Base-by-base conservation (phyloP, 2,113 vertebrate species). In the Fregetta grallaria region DNA sequence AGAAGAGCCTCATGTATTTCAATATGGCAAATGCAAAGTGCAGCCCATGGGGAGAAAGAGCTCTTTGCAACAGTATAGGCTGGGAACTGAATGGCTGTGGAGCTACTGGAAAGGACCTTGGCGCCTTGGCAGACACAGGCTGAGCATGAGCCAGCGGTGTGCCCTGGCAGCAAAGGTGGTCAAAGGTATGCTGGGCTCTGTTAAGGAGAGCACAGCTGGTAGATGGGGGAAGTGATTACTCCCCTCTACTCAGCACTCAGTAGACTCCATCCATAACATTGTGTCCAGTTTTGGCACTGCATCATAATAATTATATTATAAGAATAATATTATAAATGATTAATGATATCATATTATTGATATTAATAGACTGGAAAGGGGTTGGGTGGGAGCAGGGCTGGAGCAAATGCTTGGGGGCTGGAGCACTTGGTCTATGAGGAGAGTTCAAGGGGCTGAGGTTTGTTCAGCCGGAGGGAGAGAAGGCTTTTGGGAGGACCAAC, bases 381-480 rank as follows among this genome's bases (percentile, higher is more conserved):
- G 27, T 72, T 1, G 3, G 1, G 13, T 3, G 2, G 6, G 15
- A 2, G 6, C 29, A 59, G 27, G 16, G 70, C 36, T 71, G 36
- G 36, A 63, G 9, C 13, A 58, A 8, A 11, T 15, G 6, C 55
- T 62, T 67, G 19, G 47, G 19, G 6, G 2, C 20, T 77, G 32
- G 13, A 83, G 11, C 4, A 45, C 22, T 30, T 50, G 14, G 8
- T 50, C 20, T 83, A 3, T 34, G 21, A 79, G 17, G 66, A 68
- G 29, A 68, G 16, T 19, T 15, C 1, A 3, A 70, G 9, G 55
- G 5, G 4, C 11, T 70, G 26, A 59, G 11, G 21, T 26, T 71
- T 53, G 8, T 32, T 68, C 17, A 63, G 36, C 9, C n/a, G 38
- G 13, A 45, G 55, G 36, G 38, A 68, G 13, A 56, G 21, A 52